A percentile compares a stretch with the other conserved stretches of the same genome.
Evolutionary conservation across 2,888 invertebrate species (phyloP).

Genomic region (Augochlorella aurata): DNA sequence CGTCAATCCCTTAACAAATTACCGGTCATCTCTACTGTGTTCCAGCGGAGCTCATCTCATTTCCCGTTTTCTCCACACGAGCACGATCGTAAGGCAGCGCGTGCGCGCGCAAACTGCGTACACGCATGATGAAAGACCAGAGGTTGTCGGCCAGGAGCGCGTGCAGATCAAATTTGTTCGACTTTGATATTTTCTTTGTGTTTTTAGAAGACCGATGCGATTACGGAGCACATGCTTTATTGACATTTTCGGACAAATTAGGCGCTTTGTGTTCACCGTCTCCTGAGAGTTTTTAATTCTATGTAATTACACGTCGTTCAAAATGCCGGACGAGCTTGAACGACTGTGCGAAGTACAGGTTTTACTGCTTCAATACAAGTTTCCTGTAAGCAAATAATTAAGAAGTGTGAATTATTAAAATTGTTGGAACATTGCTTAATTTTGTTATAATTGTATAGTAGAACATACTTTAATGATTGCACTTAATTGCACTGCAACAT

Average conservation of each 20-base stretch:
- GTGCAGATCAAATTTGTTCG: background rate
- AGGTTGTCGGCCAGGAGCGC: background rate
- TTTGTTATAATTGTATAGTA: too few relatives aligned
- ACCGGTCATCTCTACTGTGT: constrained; percentile 69
- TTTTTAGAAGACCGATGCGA: background rate
- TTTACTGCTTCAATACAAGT: too few relatives aligned
- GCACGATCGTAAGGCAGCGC: constrained; percentile 39
- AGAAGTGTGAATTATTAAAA: too few relatives aligned
- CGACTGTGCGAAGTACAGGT: too few relatives aligned
- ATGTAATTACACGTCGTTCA: too few relatives aligned
- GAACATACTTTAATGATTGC: too few relatives aligned
- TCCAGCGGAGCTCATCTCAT: constrained; percentile 67
- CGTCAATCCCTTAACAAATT: constrained; percentile 78
- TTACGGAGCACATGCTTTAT: background rate
- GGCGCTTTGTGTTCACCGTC: too few relatives aligned
- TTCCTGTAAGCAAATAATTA: too few relatives aligned
- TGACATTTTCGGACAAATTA: background rate
- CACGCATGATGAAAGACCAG: constrained; percentile 34
- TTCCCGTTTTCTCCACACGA: constrained; percentile 62
- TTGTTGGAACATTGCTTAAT: too few relatives aligned
- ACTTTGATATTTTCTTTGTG: background rate
- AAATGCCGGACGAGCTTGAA: too few relatives aligned
- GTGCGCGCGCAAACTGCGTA: constrained; percentile 27
- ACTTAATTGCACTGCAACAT: too few relatives aligned
- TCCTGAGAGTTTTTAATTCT: too few relatives aligned